phyloP scores from a whole-genome alignment of 2,797 vertebrate genomes.

The Enteromius trimaculatus region DNA sequence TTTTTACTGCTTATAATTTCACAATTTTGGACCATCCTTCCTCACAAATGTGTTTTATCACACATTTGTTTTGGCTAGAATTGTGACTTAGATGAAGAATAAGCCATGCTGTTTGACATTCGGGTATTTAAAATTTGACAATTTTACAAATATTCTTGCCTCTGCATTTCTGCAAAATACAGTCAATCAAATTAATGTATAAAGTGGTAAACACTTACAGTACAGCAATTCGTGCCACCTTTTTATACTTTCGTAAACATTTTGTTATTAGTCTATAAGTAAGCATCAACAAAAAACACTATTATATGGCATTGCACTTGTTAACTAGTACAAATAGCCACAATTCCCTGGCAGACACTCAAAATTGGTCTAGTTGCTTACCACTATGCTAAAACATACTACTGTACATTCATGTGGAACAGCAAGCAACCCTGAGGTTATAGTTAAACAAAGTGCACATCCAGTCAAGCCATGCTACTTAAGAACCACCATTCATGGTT shows the following conservation, averaged over 20 bases:
- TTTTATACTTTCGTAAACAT: background rate
- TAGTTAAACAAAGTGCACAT: slow-evolving; percentile 16
- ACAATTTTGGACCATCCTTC: background rate
- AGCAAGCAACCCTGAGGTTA: slow-evolving; percentile 9
- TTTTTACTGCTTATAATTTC: background rate
- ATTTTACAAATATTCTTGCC: background rate
- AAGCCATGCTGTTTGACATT: background rate
- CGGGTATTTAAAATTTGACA: background rate
- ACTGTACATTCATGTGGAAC: slow-evolving; percentile 15
- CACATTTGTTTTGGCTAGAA: background rate
- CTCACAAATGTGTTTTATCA: background rate
- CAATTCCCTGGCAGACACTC: background rate
- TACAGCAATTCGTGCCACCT: background rate
- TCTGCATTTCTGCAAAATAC: background rate
- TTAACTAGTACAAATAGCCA: slow-evolving; percentile 11
- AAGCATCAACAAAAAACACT: background rate
- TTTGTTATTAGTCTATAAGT: background rate
- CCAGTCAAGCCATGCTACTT: background rate
- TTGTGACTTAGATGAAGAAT: background rate
- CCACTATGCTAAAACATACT: background rate
- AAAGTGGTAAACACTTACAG: background rate
- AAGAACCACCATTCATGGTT: background rate
- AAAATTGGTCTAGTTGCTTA: slow-evolving; percentile 12
- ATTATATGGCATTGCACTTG: background rate
- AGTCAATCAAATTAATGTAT: background rate